Conservation (phyloP, 2,888 invertebrate species). For the Torymus texanus region DNA sequence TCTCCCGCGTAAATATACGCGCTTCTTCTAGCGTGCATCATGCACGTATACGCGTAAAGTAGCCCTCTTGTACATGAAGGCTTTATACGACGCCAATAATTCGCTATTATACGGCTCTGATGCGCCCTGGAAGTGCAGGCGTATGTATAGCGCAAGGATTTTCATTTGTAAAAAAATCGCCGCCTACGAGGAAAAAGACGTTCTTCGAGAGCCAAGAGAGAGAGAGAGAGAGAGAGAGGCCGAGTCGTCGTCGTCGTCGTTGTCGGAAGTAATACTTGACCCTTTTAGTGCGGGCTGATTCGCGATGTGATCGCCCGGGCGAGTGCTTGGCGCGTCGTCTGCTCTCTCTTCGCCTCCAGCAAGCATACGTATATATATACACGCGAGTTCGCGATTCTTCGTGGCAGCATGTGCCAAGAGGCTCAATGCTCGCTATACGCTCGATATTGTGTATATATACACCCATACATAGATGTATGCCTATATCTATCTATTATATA, state of each 20-base stretch:
- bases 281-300: constrained; percentile 36
- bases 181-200: too few species aligned
- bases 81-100: constrained; percentile 43
- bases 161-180: constrained; percentile 34
- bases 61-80: background rate
- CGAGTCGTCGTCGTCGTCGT: background rate
- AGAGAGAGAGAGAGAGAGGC: background rate
- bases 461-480: background rate
- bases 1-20: constrained; percentile 4
- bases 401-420: constrained; percentile 16
- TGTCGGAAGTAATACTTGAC: constrained; percentile 34
- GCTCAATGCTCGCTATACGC: background rate
- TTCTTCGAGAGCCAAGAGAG: too few species aligned
- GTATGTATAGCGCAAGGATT: constrained; percentile 17
- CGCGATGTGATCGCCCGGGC: background rate
- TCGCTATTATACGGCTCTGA: background rate
- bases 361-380: too few species aligned
- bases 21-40: background rate
- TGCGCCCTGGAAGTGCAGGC: background rate
- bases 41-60: constrained; percentile 13
- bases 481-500: too few species aligned
- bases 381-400: background rate
- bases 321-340: background rate
- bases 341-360: background rate
- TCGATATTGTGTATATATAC: background rate